Base-by-base conservation (phyloP, 2,888 invertebrate species). In the Andrena trimmerana region DNA sequence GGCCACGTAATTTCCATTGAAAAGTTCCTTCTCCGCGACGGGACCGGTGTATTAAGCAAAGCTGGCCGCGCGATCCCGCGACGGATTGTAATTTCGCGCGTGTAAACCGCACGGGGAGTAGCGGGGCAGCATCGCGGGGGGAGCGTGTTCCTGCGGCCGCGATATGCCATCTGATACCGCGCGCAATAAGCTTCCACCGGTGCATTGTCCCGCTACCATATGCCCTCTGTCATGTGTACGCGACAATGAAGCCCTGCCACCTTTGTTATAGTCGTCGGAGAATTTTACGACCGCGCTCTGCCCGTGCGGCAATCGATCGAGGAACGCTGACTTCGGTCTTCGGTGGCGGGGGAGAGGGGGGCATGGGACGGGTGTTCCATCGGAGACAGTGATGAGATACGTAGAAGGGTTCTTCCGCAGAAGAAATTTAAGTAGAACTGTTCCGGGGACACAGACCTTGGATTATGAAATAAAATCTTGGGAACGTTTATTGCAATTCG, bases 151-250 rank as follows among this genome's bases (percentile, higher is more conserved):
- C 67, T 52, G 83, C 62, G 80, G 68, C 68, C 63, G 20, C 67
- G 62, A 36, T 33, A 69, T 76, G 82, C 83, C 83, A 79, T 75
- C 84, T 50, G 84, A 83, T 75, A 83, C 75, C 72, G 63, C 65
- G 50, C 27, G 83, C 81, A 83, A 83, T 83, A 71, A 83, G 81
- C 76, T 57, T 75, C 72, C 65, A 70, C 48, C 20, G 60, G 62
- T 31, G 50, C 76, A 83, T 83, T 83, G 82, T 81, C 76, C 76
- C 48, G 71, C 76, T 24, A 27, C 82, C 81, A 79, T 81, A 83
- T 81, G 81, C 52, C 67, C 72, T 33, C 50, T 62, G 77, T 36
- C 81, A 31, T 69, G 72, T 63, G 52, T 66, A 73, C 81, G 77
- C 27, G 81, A 83, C 83, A 83, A 77, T 73, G 76, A 81, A 63